Evolutionary conservation across 1,140 invertebrate species (phyloP).

Genomic region (Spodoptera frugiperda): DNA sequence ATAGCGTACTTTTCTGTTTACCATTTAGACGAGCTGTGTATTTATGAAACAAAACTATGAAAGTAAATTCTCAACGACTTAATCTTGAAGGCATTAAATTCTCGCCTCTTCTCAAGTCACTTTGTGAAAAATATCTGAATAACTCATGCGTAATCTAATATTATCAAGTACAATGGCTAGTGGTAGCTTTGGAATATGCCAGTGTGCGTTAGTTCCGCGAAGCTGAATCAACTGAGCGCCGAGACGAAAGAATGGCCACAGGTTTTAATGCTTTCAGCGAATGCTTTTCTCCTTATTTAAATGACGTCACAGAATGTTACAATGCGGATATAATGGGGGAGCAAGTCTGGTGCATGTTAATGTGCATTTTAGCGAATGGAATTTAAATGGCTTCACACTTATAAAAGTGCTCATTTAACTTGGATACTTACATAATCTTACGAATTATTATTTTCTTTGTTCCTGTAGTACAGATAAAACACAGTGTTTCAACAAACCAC

Average conservation of each 20-base stretch:
- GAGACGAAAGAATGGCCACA: slow-evolving; percentile 31
- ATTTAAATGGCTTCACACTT: slow-evolving; percentile 15
- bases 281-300: slow-evolving; percentile 35
- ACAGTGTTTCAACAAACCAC: too few relatives aligned
- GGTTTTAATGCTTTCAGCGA: slow-evolving; percentile 39
- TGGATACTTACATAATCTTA: not conserved
- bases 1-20: not conserved
- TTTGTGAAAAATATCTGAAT: slow-evolving; percentile 34
- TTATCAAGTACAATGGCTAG: slow-evolving; percentile 16
- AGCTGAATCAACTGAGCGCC: slow-evolving; percentile 4
- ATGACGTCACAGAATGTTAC: slow-evolving; percentile 29
- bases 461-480: too few relatives aligned
- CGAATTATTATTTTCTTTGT: too few relatives aligned
- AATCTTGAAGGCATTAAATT: slow-evolving; percentile 29
- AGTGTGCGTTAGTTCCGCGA: not conserved
- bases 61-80: not conserved
- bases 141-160: slow-evolving; percentile 31
- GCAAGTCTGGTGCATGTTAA: slow-evolving; percentile 29
- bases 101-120: not conserved
- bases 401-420: not conserved
- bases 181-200: slow-evolving; percentile 7
- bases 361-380: slow-evolving; percentile 16
- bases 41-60: not conserved
- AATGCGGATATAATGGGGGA: slow-evolving; percentile 32
- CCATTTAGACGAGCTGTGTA: not conserved